These are phyloP conservation scores for Bucco capensis DNA, from an alignment of 2,113 vertebrate species.

Conservation along the genomic window DNA sequence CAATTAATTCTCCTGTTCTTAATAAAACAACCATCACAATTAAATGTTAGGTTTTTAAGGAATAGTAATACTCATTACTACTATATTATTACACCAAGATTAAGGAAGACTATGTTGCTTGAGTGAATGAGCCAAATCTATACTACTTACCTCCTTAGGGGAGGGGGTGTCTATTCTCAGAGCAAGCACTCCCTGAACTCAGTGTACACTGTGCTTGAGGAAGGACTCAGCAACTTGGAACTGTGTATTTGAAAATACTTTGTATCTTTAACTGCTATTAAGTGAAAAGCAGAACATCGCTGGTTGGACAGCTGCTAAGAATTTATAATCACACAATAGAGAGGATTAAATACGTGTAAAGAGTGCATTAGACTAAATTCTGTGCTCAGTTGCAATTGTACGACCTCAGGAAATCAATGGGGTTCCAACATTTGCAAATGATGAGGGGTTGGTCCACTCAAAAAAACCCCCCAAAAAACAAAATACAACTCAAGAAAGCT, in stretches of 20 bases:
- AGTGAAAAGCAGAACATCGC: slow-evolving; percentile 6
- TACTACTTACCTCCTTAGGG: background rate
- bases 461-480: background rate
- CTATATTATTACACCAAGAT: too few relatives aligned
- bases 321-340: slow-evolving; percentile 46
- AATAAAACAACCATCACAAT: background rate
- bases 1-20: background rate
- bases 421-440: slow-evolving; percentile 46
- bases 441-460: background rate
- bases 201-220: background rate
- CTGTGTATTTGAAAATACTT: slow-evolving; percentile 22
- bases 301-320: slow-evolving; percentile 48
- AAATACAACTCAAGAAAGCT: background rate
- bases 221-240: background rate
- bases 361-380: slow-evolving; percentile 38
- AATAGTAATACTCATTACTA: too few relatives aligned
- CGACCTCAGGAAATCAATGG: slow-evolving; percentile 24
- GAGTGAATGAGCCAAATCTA: slow-evolving; percentile 15
- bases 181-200: background rate
- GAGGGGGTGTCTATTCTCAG: background rate
- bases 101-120: background rate
- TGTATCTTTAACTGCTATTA: slow-evolving; percentile 46
- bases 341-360: slow-evolving; percentile 54
- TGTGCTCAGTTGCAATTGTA: slow-evolving; percentile 14
- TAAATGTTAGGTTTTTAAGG: background rate